Base-by-base conservation (phyloP, 2,113 vertebrate genomes). In the Gymnocephalus cernua region DNA sequence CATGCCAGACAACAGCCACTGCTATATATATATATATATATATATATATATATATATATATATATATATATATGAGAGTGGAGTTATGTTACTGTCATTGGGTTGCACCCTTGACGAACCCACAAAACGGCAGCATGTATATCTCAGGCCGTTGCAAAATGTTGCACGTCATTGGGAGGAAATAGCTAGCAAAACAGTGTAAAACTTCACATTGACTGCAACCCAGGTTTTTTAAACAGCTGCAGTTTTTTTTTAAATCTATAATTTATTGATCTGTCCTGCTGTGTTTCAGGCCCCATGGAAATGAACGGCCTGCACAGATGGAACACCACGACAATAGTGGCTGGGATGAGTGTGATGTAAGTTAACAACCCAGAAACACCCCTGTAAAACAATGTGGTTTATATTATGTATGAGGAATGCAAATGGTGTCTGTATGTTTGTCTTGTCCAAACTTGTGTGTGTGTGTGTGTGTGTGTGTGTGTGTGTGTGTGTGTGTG, bases 261-360 rank as follows among this genome's bases (percentile, higher is more conserved):
- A 5, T 56, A 19, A 69, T 63, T 18, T 58, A 16, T 84, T 29
- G 6, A 45, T 65, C n/a, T 63, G 6, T 65, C 11, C n/a, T 56
- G 7, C 8, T 85, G 6, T 73, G 3, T 92, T 91, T 64, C 85
- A 95, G 95, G 84, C 61, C 61, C 87, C 3, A 58, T 84, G 45
- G 93, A 95, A 29, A 75, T 84, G 16, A 90, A 91, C 3, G 75
- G 59, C 0, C 23, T 75, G 0, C 61, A 84, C 23, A 81, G 80
- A 48, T 92, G 86, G 93, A 95, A 57, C 86, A 82, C 92, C 21
- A 84, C 86, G 6, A 81, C 79, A 0, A 90, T 96, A 47, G 91
- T 96, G 14, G 83, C 84, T 53, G 85, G 19, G 53, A 95, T 96
- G 95, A 96, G 94, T 64, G 27, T 95, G 35, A 93, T 96, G 95